phyloP scores from a whole-genome alignment of 2,797 vertebrate genomes.

The Naso thynnoides region DNA sequence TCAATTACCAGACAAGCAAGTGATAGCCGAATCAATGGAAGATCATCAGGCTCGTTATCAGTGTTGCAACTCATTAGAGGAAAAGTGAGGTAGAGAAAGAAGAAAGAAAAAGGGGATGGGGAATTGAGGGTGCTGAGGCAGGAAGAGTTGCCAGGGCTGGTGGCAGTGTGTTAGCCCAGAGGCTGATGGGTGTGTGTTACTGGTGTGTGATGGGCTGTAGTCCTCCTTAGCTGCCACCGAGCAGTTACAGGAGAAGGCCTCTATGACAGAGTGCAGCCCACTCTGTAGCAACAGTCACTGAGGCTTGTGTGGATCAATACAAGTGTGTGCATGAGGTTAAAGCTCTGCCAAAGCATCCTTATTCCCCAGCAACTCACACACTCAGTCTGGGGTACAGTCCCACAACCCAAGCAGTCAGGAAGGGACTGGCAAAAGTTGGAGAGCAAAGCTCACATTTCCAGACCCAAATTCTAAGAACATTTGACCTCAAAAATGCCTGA shows the following conservation, averaged over 20 bases:
- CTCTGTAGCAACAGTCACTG: conserved; percentile 72
- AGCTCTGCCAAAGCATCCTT: conserved; percentile 67
- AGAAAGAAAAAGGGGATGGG: conserved; percentile 78
- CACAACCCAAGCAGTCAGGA: conserved; percentile 32
- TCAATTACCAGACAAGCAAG: conserved; percentile 99
- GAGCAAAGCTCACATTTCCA: conserved; percentile 59
- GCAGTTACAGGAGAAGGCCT: conserved; percentile 55
- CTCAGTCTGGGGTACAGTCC: conserved; percentile 40
- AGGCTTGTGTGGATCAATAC: conserved; percentile 77
- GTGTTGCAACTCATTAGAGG: conserved; percentile 99
- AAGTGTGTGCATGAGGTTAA: conserved; percentile 73
- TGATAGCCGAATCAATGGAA: conserved; percentile 99
- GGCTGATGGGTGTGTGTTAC: conserved; percentile 85
- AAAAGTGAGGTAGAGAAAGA: conserved; percentile 97
- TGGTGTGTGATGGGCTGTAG: conserved; percentile 37
- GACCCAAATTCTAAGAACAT: background rate
- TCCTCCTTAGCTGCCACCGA: conserved; percentile 54
- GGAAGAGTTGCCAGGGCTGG: conserved; percentile 46
- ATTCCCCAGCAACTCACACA: conserved; percentile 46
- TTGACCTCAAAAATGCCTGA: background rate
- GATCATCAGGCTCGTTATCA: conserved; percentile 99
- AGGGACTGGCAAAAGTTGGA: conserved; percentile 31
- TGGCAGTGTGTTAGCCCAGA: conserved; percentile 78
- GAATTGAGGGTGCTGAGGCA: conserved; percentile 30
- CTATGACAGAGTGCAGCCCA: conserved; percentile 63